A percentile compares a stretch with the other conserved stretches of the same genome.
These are phyloP conservation scores for Nanger granti DNA, from an alignment of 2,113 vertebrate genomes.

Conservation along the genomic window DNA sequence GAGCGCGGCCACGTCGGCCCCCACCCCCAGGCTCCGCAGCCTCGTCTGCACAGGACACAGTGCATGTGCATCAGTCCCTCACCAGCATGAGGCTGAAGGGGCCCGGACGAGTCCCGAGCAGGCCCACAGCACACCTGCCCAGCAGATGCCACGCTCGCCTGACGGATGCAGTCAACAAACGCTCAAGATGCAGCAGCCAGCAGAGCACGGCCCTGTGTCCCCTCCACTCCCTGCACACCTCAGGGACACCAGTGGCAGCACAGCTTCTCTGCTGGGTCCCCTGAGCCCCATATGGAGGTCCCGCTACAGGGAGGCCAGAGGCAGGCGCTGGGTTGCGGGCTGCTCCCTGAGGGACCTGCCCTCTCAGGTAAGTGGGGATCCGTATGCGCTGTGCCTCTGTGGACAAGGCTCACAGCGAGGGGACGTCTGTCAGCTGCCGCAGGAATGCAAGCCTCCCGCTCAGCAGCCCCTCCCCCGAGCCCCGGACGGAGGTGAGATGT, in stretches of 20 bases:
- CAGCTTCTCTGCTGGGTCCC: neutral
- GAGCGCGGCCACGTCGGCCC: fast-evolving
- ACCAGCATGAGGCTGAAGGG: neutral
- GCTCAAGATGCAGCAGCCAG: neutral
- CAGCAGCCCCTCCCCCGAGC: neutral
- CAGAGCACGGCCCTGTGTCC: neutral
- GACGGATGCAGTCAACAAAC: neutral
- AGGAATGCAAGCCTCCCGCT: neutral
- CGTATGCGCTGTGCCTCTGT: fast-evolving
- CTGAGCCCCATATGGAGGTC: neutral
- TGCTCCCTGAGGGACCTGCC: neutral
- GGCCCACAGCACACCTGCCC: neutral
- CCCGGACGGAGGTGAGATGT: neutral
- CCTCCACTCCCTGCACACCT: neutral
- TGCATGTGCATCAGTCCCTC: neutral
- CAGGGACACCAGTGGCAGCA: neutral
- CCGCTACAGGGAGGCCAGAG: neutral
- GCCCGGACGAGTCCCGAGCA: neutral
- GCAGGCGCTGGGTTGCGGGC: neutral
- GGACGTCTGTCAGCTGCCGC: neutral
- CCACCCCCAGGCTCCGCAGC: neutral
- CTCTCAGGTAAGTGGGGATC: neutral
- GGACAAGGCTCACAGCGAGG: neutral
- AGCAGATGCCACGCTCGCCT: neutral
- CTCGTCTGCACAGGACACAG: neutral